Evolutionary conservation across 2,113 vertebrate species (phyloP).

Genomic region (Anthoscopus minutus): DNA sequence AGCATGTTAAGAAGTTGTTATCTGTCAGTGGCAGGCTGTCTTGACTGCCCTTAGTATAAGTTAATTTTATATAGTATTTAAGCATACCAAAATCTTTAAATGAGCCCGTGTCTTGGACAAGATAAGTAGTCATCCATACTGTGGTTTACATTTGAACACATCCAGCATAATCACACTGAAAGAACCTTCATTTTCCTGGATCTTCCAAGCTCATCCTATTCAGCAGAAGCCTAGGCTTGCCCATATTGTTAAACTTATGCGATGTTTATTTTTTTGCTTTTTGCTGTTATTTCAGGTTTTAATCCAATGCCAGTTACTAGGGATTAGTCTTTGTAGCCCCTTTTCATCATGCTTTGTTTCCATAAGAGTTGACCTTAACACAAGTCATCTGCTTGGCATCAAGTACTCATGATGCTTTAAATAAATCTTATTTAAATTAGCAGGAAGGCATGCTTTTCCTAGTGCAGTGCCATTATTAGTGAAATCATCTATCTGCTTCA

Average conservation of each 20-base stretch:
- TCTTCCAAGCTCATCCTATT: neutral
- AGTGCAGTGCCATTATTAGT: neutral
- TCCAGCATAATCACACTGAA: neutral
- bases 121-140: neutral
- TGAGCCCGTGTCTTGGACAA: neutral
- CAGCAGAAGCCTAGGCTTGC: neutral
- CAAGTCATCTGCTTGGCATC: neutral
- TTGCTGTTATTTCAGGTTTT: constrained; percentile 4
- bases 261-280: neutral
- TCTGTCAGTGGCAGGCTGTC: neutral
- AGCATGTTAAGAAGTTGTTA: neutral
- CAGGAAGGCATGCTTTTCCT: neutral
- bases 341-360: neutral
- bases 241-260: neutral
- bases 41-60: neutral
- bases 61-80: neutral
- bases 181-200: neutral
- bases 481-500: neutral
- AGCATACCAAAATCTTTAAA: neutral
- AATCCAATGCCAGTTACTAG: neutral
- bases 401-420: neutral
- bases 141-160: neutral
- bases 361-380: neutral
- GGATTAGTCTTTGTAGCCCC: neutral
- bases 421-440: neutral